Evolutionary conservation across 2,797 vertebrate species (phyloP).

Genomic region (Premnoplex brunnescens): DNA sequence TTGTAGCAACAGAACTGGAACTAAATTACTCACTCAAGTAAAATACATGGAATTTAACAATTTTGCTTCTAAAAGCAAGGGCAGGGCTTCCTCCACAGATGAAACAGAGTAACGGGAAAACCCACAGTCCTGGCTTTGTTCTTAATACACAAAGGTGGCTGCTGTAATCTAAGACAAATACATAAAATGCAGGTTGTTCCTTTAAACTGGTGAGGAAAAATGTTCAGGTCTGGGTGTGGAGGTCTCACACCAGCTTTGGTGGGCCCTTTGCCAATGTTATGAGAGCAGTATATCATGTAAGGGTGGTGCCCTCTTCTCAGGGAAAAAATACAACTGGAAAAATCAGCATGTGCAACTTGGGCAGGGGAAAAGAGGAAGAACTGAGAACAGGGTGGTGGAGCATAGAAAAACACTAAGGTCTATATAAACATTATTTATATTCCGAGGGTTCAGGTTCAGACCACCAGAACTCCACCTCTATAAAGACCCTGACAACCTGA

Average conservation of each 20-base stretch:
- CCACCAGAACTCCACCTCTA: neutral
- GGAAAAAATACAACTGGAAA: neutral
- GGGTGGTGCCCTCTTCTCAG: neutral
- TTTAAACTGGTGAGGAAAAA: neutral
- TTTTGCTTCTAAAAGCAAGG: neutral
- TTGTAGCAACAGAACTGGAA: neutral
- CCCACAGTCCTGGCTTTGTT: neutral
- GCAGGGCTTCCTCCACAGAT: neutral
- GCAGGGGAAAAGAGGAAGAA: neutral
- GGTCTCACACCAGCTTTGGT: neutral
- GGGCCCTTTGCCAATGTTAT: neutral
- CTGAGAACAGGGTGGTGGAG: neutral
- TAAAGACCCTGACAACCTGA: neutral
- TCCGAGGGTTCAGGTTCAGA: neutral
- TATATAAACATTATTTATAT: neutral
- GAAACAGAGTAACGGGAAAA: neutral
- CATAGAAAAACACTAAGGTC: neutral
- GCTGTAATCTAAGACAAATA: conserved; percentile 6
- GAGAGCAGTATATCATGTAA: neutral
- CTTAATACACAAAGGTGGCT: neutral
- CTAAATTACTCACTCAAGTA: neutral
- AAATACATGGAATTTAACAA: neutral
- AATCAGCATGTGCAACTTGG: neutral
- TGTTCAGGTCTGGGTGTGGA: neutral
- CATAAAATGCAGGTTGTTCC: neutral